These are phyloP conservation scores for Eunapius fragilis DNA, from an alignment of 37 sponge, comb jelly and placozoan species.

Conservation along the genomic window DNA sequence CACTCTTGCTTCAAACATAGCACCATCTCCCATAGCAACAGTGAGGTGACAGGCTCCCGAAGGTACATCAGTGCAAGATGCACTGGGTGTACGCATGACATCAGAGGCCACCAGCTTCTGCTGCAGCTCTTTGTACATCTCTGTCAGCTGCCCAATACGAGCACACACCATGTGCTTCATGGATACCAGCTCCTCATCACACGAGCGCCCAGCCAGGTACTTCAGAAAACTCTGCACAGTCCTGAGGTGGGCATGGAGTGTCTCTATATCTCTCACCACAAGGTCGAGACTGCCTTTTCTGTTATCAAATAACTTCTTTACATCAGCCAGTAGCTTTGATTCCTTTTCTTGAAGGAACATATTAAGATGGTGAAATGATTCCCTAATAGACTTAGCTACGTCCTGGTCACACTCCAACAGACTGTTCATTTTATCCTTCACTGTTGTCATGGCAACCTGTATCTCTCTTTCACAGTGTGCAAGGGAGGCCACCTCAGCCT, in stretches of 20 bases:
- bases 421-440: not conserved
- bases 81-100: not conserved
- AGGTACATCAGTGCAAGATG: too few species aligned
- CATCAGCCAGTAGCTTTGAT: not conserved
- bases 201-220: not conserved
- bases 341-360: not conserved
- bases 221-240: not conserved
- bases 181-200: not conserved
- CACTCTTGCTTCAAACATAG: too few species aligned
- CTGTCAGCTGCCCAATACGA: not conserved
- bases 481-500: too few species aligned
- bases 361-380: not conserved
- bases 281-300: not conserved
- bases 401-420: not conserved
- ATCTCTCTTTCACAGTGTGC: not conserved
- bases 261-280: not conserved
- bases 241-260: not conserved
- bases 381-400: not conserved
- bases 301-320: not conserved
- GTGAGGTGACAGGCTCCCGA: too few species aligned
- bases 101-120: not conserved
- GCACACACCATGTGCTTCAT: not conserved
- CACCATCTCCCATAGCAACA: too few species aligned
- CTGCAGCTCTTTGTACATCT: not conserved
- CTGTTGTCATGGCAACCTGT: not conserved